Evolutionary conservation across 2,888 invertebrate genomes (phyloP).

Genomic region (Alitta virens): DNA sequence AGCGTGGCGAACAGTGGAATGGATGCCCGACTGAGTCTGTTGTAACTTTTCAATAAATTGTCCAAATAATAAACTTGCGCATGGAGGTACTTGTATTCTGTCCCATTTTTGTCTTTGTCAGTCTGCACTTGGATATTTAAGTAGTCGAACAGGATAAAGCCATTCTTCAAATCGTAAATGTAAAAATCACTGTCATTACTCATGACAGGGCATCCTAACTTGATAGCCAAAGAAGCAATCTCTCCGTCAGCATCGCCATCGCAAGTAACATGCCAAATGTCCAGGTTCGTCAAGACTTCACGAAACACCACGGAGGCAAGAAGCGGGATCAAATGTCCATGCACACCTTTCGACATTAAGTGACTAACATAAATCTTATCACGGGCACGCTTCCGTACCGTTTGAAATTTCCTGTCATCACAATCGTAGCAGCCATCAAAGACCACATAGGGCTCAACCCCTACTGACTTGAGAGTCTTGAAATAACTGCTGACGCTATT

Average conservation of each 20-base stretch:
- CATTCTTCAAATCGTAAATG: conserved; percentile 72
- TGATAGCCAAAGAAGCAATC: conserved; percentile 77
- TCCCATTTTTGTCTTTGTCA: background rate
- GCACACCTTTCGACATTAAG: conserved; percentile 11
- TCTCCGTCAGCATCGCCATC: conserved; percentile 88
- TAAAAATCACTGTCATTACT: conserved; percentile 95
- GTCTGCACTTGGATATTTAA: conserved; percentile 32
- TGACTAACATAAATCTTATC: conserved; percentile 38
- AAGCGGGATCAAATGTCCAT: conserved; percentile 67
- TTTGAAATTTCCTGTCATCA: conserved; percentile 47
- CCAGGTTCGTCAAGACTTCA: conserved; percentile 67
- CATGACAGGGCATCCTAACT: conserved; percentile 79
- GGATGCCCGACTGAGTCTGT: conserved; percentile 67
- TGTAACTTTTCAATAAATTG: conserved; percentile 67
- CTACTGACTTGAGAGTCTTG: conserved; percentile 36
- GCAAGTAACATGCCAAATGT: conserved; percentile 70
- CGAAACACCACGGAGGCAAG: conserved; percentile 74
- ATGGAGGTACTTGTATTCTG: conserved; percentile 33
- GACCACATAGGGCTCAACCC: conserved; percentile 47
- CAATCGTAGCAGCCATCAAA: conserved; percentile 54
- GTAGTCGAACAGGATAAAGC: conserved; percentile 72
- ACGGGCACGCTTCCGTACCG: conserved; percentile 38
- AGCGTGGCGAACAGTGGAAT: conserved; percentile 79
- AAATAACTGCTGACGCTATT: conserved; percentile 38
- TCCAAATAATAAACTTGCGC: conserved; percentile 69